Percentiles rank a stretch among this genome's conserved stretches.
These are phyloP conservation scores for Junonia oenone DNA, from an alignment of 2,888 invertebrate species.

Conservation along the genomic window DNA sequence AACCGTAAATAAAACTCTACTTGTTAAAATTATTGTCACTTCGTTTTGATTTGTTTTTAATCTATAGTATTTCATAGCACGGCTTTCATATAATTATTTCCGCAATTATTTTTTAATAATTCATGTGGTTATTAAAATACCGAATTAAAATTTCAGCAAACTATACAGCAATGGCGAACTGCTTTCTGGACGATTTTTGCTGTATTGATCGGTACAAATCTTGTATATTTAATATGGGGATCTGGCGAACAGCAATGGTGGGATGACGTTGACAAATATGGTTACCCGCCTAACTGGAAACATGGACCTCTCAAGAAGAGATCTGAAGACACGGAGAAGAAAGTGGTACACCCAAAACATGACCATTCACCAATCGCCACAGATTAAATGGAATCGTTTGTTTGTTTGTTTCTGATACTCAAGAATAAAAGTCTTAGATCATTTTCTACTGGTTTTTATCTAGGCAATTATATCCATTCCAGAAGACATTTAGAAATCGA, in stretches of 20 bases:
- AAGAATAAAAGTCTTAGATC: too few relatives aligned
- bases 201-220: slow-evolving; percentile 83
- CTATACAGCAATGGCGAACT: slow-evolving; percentile 83
- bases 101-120: too few relatives aligned
- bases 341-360: slow-evolving; percentile 59
- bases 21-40: too few relatives aligned
- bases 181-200: slow-evolving; percentile 89
- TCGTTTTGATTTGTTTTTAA: too few relatives aligned
- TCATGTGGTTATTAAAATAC: too few relatives aligned
- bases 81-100: too few relatives aligned
- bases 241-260: slow-evolving; percentile 88
- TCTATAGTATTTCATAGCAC: too few relatives aligned
- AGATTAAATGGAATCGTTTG: slow-evolving; percentile 13
- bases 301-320: slow-evolving; percentile 55
- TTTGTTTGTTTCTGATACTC: too few relatives aligned
- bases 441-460: too few relatives aligned
- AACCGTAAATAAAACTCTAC: too few relatives aligned
- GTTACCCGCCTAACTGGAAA: slow-evolving; percentile 63
- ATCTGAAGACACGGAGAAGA: slow-evolving; percentile 45
- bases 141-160: slow-evolving; percentile 81
- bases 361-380: slow-evolving; percentile 55
- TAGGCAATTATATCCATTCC: too few relatives aligned
- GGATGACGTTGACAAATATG: slow-evolving; percentile 81
- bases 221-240: slow-evolving; percentile 84
- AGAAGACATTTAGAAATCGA: too few relatives aligned